phyloP scores from a whole-genome alignment of 2,888 invertebrate genomes.

The Synanthedon andrenaeformis region DNA sequence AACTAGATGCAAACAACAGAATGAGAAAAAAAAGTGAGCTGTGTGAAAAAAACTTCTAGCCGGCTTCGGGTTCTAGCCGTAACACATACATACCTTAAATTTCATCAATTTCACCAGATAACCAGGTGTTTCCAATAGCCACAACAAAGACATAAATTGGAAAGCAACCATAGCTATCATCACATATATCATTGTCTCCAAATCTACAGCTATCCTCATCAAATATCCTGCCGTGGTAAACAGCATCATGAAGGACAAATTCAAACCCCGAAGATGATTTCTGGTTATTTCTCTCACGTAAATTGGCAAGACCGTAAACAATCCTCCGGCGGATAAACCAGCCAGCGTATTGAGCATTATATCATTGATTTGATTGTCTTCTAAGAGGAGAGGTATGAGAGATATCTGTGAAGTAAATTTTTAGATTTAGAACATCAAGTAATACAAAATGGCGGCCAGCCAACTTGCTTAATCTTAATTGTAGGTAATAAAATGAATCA shows the following conservation, averaged over 20 bases:
- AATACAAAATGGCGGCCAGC: neutral
- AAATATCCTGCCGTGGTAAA: slow-evolving; percentile 40
- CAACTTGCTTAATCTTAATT: neutral
- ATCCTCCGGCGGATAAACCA: slow-evolving; percentile 37
- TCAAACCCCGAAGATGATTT: slow-evolving; percentile 19
- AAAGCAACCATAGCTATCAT: slow-evolving; percentile 33
- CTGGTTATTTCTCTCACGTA: slow-evolving; percentile 41
- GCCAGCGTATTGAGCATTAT: slow-evolving; percentile 33
- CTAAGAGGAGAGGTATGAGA: slow-evolving; percentile 36
- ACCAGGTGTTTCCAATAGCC: slow-evolving; percentile 40
- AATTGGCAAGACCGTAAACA: slow-evolving; percentile 39
- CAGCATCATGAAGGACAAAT: slow-evolving; percentile 25
- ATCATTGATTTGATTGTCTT: slow-evolving; percentile 19
- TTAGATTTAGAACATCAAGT: neutral
- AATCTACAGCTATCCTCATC: slow-evolving; percentile 24
- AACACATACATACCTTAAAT: slow-evolving; percentile 25
- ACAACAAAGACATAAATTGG: slow-evolving; percentile 31
- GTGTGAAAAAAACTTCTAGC: no score
- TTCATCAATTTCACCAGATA: slow-evolving; percentile 40
- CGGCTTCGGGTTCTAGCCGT: no score
- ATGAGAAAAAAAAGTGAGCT: no score
- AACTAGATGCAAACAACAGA: no score
- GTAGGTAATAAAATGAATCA: neutral
- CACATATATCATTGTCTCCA: slow-evolving; percentile 32
- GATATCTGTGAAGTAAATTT: slow-evolving; percentile 28